Evolutionary conservation across 2,797 vertebrate species (phyloP).

Genomic region (Margarornis squamiger): DNA sequence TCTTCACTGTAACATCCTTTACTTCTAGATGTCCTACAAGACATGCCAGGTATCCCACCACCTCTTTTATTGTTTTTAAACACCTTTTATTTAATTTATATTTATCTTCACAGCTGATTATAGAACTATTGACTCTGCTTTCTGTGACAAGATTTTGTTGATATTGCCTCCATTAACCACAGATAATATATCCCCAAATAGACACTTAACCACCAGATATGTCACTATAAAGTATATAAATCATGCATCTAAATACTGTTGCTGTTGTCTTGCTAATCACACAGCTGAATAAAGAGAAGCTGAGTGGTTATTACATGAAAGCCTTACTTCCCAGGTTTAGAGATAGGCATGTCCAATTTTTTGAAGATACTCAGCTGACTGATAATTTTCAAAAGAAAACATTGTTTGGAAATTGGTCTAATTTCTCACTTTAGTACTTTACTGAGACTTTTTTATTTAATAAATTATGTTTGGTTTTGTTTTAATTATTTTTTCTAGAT

Average conservation of each 20-base stretch:
- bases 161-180: not conserved
- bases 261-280: not conserved
- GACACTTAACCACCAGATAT: not conserved
- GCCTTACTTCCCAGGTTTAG: not conserved
- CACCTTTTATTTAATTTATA: not conserved
- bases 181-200: not conserved
- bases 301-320: not conserved
- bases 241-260: not conserved
- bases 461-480: not conserved
- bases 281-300: not conserved
- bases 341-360: not conserved
- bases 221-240: not conserved
- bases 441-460: not conserved
- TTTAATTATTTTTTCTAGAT: not conserved
- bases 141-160: not conserved
- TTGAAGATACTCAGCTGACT: not conserved
- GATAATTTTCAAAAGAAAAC: not conserved
- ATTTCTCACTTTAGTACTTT: not conserved
- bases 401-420: not conserved
- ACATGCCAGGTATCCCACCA: not conserved
- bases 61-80: not conserved
- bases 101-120: not conserved
- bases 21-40: not conserved
- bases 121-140: not conserved
- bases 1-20: not conserved